phyloP scores from a whole-genome alignment of 2,888 invertebrate species.

The Subacronicta megacephala region DNA sequence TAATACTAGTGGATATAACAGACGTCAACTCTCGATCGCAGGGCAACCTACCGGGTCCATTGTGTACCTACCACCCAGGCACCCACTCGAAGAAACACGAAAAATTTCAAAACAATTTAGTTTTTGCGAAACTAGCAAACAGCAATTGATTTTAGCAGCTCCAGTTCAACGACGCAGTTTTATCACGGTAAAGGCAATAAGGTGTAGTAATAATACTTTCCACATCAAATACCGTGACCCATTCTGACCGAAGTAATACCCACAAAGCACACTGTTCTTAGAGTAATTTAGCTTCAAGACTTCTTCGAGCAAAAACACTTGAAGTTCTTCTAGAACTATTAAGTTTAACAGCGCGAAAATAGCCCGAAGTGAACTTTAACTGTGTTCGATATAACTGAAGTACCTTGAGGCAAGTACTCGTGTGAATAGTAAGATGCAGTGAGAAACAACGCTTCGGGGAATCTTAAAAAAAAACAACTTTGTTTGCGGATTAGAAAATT shows the following conservation, averaged over 20 bases:
- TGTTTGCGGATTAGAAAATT: too few relatives aligned
- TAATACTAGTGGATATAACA: too few relatives aligned
- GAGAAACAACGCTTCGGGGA: neutral
- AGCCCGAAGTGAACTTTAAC: constrained; percentile 9
- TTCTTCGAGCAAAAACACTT: constrained; percentile 14
- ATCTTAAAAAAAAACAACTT: too few relatives aligned
- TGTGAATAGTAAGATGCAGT: neutral
- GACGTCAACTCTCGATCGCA: too few relatives aligned
- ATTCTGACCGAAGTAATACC: constrained; percentile 3
- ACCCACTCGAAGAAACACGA: too few relatives aligned
- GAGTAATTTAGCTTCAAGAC: constrained; percentile 5
- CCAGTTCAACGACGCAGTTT: too few relatives aligned
- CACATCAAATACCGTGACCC: neutral
- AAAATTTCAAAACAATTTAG: too few relatives aligned
- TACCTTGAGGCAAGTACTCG: too few relatives aligned
- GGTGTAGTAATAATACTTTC: neutral
- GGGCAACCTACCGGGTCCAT: too few relatives aligned
- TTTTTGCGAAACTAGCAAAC: too few relatives aligned
- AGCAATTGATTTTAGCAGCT: too few relatives aligned
- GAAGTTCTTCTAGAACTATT: constrained; percentile 31
- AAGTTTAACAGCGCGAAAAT: constrained; percentile 30
- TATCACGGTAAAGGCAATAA: neutral
- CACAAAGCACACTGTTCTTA: constrained; percentile 5
- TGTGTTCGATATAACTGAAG: constrained; percentile 1
- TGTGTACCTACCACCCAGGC: too few relatives aligned